phyloP scores from a whole-genome alignment of 2,113 vertebrate genomes.

The Anhinga rufa region DNA sequence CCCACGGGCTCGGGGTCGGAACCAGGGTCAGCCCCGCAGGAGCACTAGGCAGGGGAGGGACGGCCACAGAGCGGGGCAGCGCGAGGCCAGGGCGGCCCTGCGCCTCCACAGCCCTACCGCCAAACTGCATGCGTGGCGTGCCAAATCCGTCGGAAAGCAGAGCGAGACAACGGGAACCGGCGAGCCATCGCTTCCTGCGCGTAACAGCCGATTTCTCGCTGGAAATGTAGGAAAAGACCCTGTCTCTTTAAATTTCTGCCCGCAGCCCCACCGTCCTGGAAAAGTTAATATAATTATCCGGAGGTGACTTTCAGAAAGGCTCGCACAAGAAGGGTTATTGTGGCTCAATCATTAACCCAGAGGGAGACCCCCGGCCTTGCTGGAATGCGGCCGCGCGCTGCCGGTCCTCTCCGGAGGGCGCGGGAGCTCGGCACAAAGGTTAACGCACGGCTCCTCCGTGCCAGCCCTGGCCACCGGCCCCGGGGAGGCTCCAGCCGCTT shows the following conservation, averaged over 20 bases:
- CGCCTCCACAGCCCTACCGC: rapidly evolving
- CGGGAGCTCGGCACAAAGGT: background rate
- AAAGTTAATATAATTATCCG: background rate
- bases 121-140: rapidly evolving
- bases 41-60: background rate
- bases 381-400: constrained; percentile 1
- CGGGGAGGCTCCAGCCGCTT: rapidly evolving
- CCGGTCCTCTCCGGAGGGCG: background rate
- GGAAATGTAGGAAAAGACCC: background rate
- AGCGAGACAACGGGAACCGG: background rate
- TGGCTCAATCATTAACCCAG: constrained; percentile 66
- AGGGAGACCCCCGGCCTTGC: constrained; percentile 6
- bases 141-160: background rate
- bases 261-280: background rate
- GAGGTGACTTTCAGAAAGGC: constrained; percentile 19
- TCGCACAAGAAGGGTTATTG: constrained; percentile 2
- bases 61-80: rapidly evolving
- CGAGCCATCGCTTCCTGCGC: background rate
- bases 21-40: background rate
- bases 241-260: background rate
- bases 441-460: background rate
- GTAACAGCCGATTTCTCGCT: background rate
- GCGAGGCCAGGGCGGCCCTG: background rate
- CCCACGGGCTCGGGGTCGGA: rapidly evolving
- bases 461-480: background rate